Evolutionary conservation across 2,797 vertebrate species (phyloP), one percentile per base, ranked within the genome.

Genomic region (Melanotaenia parkinsoni): DNA sequence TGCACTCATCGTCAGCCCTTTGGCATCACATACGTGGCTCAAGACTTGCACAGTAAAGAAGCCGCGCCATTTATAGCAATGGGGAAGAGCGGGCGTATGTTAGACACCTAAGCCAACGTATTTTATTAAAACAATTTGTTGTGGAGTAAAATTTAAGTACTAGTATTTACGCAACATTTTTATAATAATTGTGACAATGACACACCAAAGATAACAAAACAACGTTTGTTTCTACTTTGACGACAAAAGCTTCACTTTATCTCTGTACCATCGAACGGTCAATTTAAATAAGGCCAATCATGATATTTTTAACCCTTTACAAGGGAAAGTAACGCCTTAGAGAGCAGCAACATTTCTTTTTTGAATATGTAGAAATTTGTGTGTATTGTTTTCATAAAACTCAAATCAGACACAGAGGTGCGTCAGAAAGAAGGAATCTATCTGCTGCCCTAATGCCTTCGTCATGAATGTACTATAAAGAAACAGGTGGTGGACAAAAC

Each of bases 241-340:
- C 51, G 3, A 24, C 24, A 26, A 14, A 50, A 53, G 7, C 67
- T 26, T 5, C 3, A 38, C 37, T 3, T 38, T 38, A 13, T 38
- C 3, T 33, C 32, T 33, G 35, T 10, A 38, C 37, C 11, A 11
- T 14, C 11, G 12, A 38, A 38, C 13, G 3, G 28, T 11, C 24
- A 12, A 80, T 63, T 37, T 53, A 37, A 63, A 70, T 54, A 63
- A 54, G 1, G 26, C 69, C 32, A n/a, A 60, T 53, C 1, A 37
- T 74, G 47, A 66, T 43, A 43, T 43, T 14, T 43, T 43, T 16
- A 14, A 43, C 38, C 38, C 38, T 43, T 14, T 16, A 43, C 0
- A 40, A 58, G 70, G 77, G 63, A 71, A 10, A 72, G 63, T 72
- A 74, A 51, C 22, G 2, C 70, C 75, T 79, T 61, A 72, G 82